These are phyloP conservation scores for Oxygymnocypris stewartii DNA, from an alignment of 2,113 vertebrate species.

Conservation along the genomic window DNA sequence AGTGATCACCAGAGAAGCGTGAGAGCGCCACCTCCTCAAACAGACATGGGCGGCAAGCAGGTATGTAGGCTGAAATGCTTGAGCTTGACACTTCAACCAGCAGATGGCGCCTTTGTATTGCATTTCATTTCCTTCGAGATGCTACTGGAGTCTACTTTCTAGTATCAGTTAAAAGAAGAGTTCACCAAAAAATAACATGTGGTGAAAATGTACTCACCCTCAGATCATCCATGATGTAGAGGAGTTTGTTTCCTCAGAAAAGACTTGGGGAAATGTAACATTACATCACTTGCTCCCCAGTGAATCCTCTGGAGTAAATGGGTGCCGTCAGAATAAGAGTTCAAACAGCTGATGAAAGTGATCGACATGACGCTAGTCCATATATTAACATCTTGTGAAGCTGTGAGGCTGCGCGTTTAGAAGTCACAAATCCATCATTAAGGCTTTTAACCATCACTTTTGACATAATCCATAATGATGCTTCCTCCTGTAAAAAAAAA, in stretches of 20 bases:
- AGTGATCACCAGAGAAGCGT: conserved; percentile 63
- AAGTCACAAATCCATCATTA: no score
- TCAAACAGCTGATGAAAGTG: neutral
- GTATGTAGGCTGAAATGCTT: conserved; percentile 44
- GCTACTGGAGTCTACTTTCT: neutral
- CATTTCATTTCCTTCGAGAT: neutral
- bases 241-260: neutral
- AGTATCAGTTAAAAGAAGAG: neutral
- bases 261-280: neutral
- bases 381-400: neutral
- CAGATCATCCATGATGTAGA: neutral
- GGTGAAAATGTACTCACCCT: neutral
- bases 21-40: conserved; percentile 52
- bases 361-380: neutral
- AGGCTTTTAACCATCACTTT: no score
- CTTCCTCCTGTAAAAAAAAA: no score
- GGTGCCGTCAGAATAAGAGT: neutral
- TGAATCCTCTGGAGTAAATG: neutral
- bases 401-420: no score
- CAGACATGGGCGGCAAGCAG: conserved; percentile 34
- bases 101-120: conserved; percentile 45
- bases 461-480: no score
- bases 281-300: neutral
- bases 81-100: neutral
- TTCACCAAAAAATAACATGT: neutral